Evolutionary conservation across 2,113 vertebrate genomes (phyloP).

Genomic region (Dipodomys spectabilis): DNA sequence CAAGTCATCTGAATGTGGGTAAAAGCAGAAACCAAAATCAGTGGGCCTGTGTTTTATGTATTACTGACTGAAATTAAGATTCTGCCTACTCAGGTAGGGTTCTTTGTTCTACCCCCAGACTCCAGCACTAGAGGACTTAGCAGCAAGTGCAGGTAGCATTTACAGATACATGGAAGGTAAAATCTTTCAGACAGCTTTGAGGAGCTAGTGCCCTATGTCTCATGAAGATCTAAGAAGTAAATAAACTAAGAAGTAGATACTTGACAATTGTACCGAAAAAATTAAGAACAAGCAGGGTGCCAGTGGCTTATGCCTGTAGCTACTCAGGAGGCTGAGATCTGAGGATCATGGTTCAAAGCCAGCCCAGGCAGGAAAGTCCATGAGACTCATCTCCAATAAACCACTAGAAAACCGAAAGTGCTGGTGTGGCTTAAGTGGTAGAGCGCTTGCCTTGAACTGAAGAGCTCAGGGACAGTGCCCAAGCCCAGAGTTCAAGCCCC

Average conservation of each 20-base stretch:
- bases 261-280: conserved; percentile 29
- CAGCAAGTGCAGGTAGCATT: not conserved
- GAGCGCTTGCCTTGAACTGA: no score
- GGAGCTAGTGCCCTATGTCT: not conserved
- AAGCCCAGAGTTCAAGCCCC: no score
- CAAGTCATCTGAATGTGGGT: conserved; percentile 57
- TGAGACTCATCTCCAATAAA: no score
- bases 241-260: not conserved
- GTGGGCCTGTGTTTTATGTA: conserved; percentile 57
- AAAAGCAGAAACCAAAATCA: conserved; percentile 47
- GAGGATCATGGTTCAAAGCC: no score
- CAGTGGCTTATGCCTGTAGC: no score
- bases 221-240: not conserved
- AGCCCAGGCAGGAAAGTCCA: no score
- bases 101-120: not conserved
- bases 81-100: not conserved
- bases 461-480: no score
- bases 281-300: not conserved
- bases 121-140: not conserved
- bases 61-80: conserved; percentile 11
- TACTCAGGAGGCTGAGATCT: no score
- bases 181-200: not conserved
- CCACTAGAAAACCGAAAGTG: no score
- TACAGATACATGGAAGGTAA: not conserved
- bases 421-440: no score